Conservation (phyloP, 2,888 invertebrate species). For the Auanema sp. region DNA sequence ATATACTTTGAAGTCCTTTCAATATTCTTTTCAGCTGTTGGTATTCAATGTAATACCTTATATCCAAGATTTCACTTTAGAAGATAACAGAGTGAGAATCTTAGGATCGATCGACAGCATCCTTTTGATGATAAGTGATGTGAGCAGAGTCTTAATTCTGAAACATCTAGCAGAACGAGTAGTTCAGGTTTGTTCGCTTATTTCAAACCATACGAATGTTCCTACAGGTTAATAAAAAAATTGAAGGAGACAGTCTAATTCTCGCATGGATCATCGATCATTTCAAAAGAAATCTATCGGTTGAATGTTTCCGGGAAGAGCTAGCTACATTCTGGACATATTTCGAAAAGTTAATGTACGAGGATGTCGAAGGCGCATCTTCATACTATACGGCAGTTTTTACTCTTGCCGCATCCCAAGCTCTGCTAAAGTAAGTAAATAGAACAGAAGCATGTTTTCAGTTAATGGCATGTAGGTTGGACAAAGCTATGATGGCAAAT, state of each 20-base stretch:
- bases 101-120: not conserved
- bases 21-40: constrained; percentile 9
- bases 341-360: constrained; percentile 12
- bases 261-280: constrained; percentile 20
- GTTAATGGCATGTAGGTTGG: not conserved
- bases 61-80: constrained; percentile 12
- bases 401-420: not conserved
- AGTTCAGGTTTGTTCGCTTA: not conserved
- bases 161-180: constrained; percentile 10
- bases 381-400: constrained; percentile 14
- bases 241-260: constrained; percentile 4
- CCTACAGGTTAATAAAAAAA: constrained; percentile 6
- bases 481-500: not conserved
- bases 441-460: not conserved
- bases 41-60: constrained; percentile 14
- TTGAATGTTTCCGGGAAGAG: constrained; percentile 10
- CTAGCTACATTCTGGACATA: constrained; percentile 2
- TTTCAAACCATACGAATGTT: not conserved
- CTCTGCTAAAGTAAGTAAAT: constrained; percentile 8
- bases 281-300: constrained; percentile 4
- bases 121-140: not conserved
- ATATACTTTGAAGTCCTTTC: not conserved
- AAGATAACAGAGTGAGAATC: not conserved
- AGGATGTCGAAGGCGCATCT: constrained; percentile 3
- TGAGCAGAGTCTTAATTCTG: constrained; percentile 10